phyloP scores from a whole-genome alignment of 2,888 invertebrate genomes.

The Lithophane ornitopus region DNA sequence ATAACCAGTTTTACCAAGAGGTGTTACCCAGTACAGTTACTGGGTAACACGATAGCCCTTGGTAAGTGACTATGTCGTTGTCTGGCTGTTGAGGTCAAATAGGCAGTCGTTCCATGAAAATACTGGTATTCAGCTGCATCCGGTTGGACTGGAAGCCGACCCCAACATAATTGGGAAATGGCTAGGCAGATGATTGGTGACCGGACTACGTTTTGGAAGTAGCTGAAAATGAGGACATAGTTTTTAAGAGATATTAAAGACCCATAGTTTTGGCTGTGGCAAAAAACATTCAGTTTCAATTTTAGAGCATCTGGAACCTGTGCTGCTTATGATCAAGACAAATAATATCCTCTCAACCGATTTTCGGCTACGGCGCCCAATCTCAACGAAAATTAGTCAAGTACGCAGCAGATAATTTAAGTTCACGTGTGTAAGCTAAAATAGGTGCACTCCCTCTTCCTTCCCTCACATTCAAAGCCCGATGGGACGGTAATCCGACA shows the following conservation, averaged over 20 bases:
- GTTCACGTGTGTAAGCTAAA: too few relatives aligned
- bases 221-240: neutral
- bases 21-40: too few relatives aligned
- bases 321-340: neutral
- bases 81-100: too few relatives aligned
- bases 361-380: neutral
- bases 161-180: too few relatives aligned
- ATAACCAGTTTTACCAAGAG: too few relatives aligned
- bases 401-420: neutral
- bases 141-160: too few relatives aligned
- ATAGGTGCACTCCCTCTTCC: neutral
- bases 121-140: too few relatives aligned
- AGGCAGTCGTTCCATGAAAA: too few relatives aligned
- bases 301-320: neutral
- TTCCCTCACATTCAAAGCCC: neutral
- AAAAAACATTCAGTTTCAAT: neutral
- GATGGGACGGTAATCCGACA: neutral
- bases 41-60: too few relatives aligned
- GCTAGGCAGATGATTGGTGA: neutral
- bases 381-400: neutral
- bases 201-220: neutral
- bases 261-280: neutral
- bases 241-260: neutral
- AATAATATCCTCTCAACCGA: neutral
- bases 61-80: too few relatives aligned